phyloP scores from a whole-genome alignment of 1,140 invertebrate genomes.

The Ceratina australensis region DNA sequence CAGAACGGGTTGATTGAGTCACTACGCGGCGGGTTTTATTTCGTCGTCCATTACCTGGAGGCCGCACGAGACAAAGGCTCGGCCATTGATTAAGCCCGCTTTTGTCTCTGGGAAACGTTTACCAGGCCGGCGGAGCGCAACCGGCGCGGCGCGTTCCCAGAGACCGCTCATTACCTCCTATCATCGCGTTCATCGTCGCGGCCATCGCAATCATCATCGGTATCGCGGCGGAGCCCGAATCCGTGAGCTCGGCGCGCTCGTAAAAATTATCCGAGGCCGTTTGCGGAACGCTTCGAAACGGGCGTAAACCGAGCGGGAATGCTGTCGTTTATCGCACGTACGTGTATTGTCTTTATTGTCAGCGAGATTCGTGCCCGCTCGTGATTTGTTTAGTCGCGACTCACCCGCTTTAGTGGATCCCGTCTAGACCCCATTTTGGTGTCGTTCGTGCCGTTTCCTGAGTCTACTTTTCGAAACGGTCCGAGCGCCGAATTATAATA shows the following conservation, averaged over 20 bases:
- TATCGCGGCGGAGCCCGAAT: constrained; percentile 34
- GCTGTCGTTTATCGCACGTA: constrained; percentile 1
- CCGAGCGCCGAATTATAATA: no score
- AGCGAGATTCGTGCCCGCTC: no score
- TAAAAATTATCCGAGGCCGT: constrained; percentile 36
- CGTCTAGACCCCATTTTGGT: background rate
- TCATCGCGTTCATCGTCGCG: constrained; percentile 35
- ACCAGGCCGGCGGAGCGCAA: constrained; percentile 37
- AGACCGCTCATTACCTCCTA: constrained; percentile 48
- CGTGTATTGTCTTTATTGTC: background rate
- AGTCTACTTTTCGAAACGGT: background rate
- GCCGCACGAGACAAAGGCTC: constrained; percentile 67
- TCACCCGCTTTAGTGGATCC: background rate
- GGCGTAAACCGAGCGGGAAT: constrained; percentile 13
- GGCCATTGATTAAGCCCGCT: constrained; percentile 68
- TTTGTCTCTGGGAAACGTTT: constrained; percentile 70
- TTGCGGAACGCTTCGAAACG: constrained; percentile 9
- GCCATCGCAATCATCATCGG: constrained; percentile 34
- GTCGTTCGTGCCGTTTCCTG: no score
- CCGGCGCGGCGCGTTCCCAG: constrained; percentile 18
- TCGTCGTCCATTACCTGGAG: constrained; percentile 63
- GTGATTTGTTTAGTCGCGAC: background rate
- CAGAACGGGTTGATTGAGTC: constrained; percentile 71
- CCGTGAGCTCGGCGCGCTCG: background rate
- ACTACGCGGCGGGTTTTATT: constrained; percentile 71